Evolutionary conservation across 1,140 invertebrate genomes (phyloP), one percentile per base, ranked within the genome.

Genomic region (Habropoda laboriosa): DNA sequence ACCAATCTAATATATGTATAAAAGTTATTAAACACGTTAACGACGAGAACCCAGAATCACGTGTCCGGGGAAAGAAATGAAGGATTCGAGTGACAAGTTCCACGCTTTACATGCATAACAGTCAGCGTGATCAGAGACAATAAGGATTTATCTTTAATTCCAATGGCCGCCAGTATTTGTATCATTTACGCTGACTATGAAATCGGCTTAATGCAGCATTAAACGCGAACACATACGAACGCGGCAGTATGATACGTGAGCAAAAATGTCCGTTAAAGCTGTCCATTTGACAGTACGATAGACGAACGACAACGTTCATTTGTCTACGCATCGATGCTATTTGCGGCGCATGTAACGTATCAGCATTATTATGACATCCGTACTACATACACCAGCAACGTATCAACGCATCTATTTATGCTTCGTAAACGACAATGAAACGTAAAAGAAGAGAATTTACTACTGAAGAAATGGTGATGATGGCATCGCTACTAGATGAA

Each of bases 191-290:
- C 6, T 40, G 38, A 42, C 24, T 42, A 40, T 42, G 42, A 63
- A 63, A 63, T 27, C 61, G 35, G 38, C 38, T 63, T 63, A 63
- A 63, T 63, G 18, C 38, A 42, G 38, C 61, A 27, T 63, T 63
- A 63, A 40, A 63, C 3, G 35, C 3, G 6, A 0, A 40, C 2
- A 30, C 38, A 63, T 1, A 6, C 13, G 24, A 10, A 27, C 24
- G 21, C 24, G 24, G n/a, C 4, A 38, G 35, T 40, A n/a, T 27
- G 21, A 38, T 40, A 40, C 16, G 16, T 13, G 10, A 42, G n/a
- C 24, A 7, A 6, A 21, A 63, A 27, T 16, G 13, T 38, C 0
- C 38, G n/a, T 38, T 63, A 40, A 63, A 63, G 61, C 21, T 7
- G 12, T 24, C 38, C 24, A 16, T n/a, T n/a, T n/a, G n/a, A n/a